These are phyloP conservation scores for Marmota monax DNA, from an alignment of 2,113 vertebrate genomes.

Conservation along the genomic window DNA sequence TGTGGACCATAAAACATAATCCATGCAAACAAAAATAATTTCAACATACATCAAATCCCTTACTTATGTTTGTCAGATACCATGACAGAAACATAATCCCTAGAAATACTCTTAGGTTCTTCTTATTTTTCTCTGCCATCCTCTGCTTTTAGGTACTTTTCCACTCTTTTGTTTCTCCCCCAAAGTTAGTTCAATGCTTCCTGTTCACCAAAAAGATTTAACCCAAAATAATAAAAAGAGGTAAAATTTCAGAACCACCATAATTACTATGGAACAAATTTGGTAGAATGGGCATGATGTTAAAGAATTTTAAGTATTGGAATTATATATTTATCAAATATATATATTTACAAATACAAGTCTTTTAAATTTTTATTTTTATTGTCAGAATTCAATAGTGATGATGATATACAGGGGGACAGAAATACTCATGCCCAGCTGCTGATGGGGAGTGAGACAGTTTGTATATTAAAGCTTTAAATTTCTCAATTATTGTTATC, in stretches of 20 bases:
- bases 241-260: neutral
- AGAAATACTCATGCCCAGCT: neutral
- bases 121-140: neutral
- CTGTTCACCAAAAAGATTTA: neutral
- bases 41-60: neutral
- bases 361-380: neutral
- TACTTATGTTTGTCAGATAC: conserved; percentile 28
- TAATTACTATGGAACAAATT: neutral
- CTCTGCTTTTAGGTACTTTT: neutral
- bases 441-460: neutral
- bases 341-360: neutral
- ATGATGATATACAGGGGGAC: neutral
- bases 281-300: neutral
- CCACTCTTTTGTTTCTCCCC: neutral
- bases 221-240: neutral
- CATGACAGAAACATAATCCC: conserved; percentile 26
- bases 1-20: conserved; percentile 62
- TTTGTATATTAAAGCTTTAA: neutral
- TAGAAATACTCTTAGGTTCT: neutral
- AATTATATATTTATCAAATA: neutral
- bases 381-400: neutral
- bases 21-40: conserved; percentile 57
- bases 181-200: neutral
- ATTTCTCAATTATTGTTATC: neutral
- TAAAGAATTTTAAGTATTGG: neutral